A percentile compares a stretch with the other conserved stretches of the same genome.
These are phyloP conservation scores for Calameuta pallipes DNA, from an alignment of 2,888 invertebrate species.

Conservation along the genomic window DNA sequence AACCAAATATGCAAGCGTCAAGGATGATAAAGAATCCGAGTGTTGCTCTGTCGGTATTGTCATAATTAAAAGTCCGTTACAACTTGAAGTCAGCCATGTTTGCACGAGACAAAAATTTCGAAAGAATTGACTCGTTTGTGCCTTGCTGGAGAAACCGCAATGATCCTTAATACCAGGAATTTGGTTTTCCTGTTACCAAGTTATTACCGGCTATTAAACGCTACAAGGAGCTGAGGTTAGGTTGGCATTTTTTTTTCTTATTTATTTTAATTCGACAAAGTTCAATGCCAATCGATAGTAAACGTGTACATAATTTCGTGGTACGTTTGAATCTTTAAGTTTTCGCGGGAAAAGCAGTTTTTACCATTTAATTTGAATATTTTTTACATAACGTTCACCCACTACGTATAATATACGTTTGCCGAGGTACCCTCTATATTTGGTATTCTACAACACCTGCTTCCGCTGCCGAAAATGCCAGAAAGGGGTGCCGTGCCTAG, in stretches of 20 bases:
- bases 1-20: conserved; percentile 35
- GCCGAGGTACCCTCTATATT: neutral
- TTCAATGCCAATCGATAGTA: neutral
- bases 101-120: neutral
- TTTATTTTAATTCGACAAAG: neutral
- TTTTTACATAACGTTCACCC: neutral
- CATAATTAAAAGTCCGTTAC: neutral
- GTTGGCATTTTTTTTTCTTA: neutral
- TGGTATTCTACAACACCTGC: conserved; percentile 33
- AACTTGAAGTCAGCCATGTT: neutral
- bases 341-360: neutral
- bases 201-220: too few species aligned
- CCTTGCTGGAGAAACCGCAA: neutral
- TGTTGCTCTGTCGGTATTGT: neutral
- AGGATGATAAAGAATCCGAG: conserved; percentile 15
- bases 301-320: neutral
- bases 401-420: neutral
- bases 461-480: conserved; percentile 39
- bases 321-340: neutral
- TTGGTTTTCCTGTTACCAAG: too few species aligned
- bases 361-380: neutral
- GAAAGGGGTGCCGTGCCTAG: neutral
- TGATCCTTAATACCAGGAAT: too few species aligned
- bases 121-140: neutral
- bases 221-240: too few species aligned